phyloP scores from a whole-genome alignment of 2,113 vertebrate genomes.

The Tricholaema leucomelas region DNA sequence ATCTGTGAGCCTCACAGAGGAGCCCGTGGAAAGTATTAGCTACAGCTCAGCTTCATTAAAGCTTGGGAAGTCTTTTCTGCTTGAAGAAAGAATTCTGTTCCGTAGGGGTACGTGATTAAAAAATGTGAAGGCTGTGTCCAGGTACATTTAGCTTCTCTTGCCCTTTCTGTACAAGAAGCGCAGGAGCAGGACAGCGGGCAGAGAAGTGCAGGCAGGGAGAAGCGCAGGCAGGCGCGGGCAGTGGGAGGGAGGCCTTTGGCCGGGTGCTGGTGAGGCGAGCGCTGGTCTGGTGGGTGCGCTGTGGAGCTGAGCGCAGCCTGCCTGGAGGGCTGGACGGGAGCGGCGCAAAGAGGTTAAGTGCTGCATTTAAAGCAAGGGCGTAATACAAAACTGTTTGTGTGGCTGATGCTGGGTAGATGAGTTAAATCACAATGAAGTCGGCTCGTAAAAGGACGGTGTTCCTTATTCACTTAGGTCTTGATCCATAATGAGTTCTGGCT shows the following conservation, averaged over 20 bases:
- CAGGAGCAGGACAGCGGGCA: background rate
- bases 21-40: background rate
- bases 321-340: background rate
- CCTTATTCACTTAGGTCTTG: background rate
- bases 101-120: background rate
- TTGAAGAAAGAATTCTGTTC: background rate
- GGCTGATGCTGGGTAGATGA: background rate
- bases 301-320: slow-evolving; percentile 1
- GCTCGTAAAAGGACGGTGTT: background rate
- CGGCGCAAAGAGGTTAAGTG: background rate
- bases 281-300: background rate
- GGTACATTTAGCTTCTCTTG: background rate
- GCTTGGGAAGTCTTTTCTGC: background rate
- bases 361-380: background rate
- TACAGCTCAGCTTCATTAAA: background rate
- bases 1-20: background rate
- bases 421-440: background rate
- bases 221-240: no score
- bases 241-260: background rate
- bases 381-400: background rate
- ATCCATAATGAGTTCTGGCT: background rate
- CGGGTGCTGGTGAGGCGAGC: background rate
- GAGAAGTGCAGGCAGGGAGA: background rate
- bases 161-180: background rate
- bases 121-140: no score